A percentile compares a stretch with the other conserved stretches of the same genome.
These are phyloP conservation scores for Ischnus inquisitorius DNA, from an alignment of 2,888 invertebrate species.

Conservation along the genomic window DNA sequence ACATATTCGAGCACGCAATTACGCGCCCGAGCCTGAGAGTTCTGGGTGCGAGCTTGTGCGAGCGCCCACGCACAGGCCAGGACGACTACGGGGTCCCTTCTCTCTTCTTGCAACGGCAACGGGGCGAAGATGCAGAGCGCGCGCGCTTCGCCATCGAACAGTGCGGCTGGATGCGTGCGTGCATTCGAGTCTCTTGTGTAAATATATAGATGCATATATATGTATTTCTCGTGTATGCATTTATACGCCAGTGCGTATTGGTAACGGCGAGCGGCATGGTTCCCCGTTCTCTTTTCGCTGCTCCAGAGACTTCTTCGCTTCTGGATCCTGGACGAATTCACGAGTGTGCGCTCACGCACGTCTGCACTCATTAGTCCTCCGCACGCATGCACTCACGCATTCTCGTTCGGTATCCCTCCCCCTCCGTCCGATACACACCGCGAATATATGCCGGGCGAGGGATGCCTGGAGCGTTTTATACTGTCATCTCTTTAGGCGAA, in stretches of 20 bases:
- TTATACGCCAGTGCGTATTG: background rate
- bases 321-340: slow-evolving; percentile 41
- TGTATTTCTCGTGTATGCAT: background rate
- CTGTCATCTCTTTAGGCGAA: slow-evolving; percentile 52
- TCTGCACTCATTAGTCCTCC: slow-evolving; percentile 66
- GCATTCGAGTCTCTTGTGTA: slow-evolving; percentile 2
- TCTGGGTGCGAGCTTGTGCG: slow-evolving; percentile 49
- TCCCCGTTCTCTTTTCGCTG: background rate
- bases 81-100: slow-evolving; percentile 1
- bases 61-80: slow-evolving; percentile 41
- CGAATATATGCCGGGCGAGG: slow-evolving; percentile 21
- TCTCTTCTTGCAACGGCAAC: background rate
- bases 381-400: slow-evolving; percentile 52
- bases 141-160: slow-evolving; percentile 22
- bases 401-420: slow-evolving; percentile 14
- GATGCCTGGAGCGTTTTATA: slow-evolving; percentile 56
- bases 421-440: slow-evolving; percentile 16
- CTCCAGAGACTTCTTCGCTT: slow-evolving; percentile 12
- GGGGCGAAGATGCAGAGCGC: slow-evolving; percentile 9
- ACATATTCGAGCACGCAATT: slow-evolving; percentile 65
- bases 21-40: slow-evolving; percentile 49
- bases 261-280: background rate
- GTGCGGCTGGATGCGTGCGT: slow-evolving; percentile 6
- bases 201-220: background rate
- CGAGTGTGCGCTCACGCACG: slow-evolving; percentile 62